These are phyloP conservation scores for Hydra vulgaris DNA, from an alignment of 30 jellyfish, hydroid and myxozoan genomes.

Conservation along the genomic window DNA sequence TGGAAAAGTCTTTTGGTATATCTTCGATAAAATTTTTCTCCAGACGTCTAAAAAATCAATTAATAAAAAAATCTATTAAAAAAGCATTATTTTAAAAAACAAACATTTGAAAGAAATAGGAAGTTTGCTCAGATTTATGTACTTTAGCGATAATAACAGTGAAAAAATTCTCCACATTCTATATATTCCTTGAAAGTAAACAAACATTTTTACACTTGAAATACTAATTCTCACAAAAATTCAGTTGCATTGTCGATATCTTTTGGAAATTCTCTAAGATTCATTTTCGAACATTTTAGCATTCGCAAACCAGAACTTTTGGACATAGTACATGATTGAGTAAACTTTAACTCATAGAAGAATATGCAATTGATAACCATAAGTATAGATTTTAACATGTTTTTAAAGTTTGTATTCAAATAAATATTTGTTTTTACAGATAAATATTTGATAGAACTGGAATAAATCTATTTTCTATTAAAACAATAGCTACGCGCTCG, in stretches of 20 bases:
- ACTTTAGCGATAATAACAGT: neutral
- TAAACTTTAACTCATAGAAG: neutral
- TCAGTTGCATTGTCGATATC: neutral
- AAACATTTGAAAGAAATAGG: neutral
- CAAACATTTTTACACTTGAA: neutral
- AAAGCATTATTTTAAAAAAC: neutral
- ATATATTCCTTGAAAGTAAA: neutral
- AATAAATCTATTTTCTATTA: too few species aligned
- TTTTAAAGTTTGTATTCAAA: neutral
- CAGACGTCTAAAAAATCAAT: neutral
- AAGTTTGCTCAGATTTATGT: conserved; percentile 5
- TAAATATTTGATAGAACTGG: too few species aligned
- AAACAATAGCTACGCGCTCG: too few species aligned
- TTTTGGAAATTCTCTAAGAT: neutral
- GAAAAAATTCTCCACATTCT: neutral
- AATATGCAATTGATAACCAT: neutral
- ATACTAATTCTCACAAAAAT: neutral
- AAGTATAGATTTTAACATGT: neutral
- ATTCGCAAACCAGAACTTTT: neutral
- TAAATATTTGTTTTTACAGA: neutral
- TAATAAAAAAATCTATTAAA: neutral
- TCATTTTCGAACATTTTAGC: neutral
- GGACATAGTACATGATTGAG: neutral
- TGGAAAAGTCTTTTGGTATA: neutral
- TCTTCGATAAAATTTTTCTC: neutral